Percentiles rank a stretch among this genome's conserved stretches.
Conservation (phyloP, 2,888 invertebrate species). For the Rhimphoctona megacephalus region DNA sequence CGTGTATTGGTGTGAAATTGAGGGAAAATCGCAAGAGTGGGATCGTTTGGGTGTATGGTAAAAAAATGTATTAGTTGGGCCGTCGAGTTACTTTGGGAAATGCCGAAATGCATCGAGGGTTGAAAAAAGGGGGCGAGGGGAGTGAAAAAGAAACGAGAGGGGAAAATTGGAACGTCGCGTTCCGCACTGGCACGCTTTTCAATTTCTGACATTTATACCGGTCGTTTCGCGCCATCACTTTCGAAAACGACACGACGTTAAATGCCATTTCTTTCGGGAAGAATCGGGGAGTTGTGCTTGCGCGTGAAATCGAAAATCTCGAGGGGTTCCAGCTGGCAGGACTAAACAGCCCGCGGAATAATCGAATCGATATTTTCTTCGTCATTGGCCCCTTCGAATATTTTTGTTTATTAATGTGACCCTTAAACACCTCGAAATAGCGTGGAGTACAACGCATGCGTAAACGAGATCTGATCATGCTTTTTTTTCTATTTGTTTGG, state of each 20-base stretch:
- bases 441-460: neutral
- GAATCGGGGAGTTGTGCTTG: slow-evolving; percentile 45
- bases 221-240: slow-evolving; percentile 56
- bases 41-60: slow-evolving; percentile 18
- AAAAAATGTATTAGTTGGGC: slow-evolving; percentile 24
- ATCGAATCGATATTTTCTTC: slow-evolving; percentile 69
- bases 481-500: neutral
- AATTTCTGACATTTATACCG: slow-evolving; percentile 70
- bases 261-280: slow-evolving; percentile 50
- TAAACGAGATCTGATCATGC: neutral
- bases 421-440: neutral
- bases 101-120: slow-evolving; percentile 41
- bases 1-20: slow-evolving; percentile 65
- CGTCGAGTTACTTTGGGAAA: slow-evolving; percentile 40
- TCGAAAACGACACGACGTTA: slow-evolving; percentile 47
- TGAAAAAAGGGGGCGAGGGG: neutral
- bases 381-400: slow-evolving; percentile 35
- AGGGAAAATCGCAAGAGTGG: slow-evolving; percentile 61
- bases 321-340: slow-evolving; percentile 67
- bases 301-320: slow-evolving; percentile 68
- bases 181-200: slow-evolving; percentile 77
- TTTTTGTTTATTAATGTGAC: slow-evolving; percentile 12
- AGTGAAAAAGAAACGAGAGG: slow-evolving; percentile 19
- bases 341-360: slow-evolving; percentile 70
- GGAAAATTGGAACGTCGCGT: slow-evolving; percentile 72